phyloP scores from a whole-genome alignment of 1,140 invertebrate genomes.

The Ceratina australensis region DNA sequence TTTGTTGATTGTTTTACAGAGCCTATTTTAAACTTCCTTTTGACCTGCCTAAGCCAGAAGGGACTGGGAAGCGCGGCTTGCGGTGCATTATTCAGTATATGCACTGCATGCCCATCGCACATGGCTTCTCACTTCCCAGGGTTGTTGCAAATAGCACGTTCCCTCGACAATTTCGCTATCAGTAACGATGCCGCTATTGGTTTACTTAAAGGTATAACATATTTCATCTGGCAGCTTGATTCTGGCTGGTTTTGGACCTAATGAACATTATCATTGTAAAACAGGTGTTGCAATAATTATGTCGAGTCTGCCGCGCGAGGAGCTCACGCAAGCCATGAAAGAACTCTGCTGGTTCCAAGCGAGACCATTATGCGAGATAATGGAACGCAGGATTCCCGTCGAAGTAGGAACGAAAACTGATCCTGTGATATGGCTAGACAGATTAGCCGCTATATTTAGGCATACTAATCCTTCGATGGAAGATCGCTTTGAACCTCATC shows the following conservation, averaged over 20 bases:
- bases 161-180: constrained; percentile 89
- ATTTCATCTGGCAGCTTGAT: neutral
- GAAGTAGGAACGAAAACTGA: constrained; percentile 82
- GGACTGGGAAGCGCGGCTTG: constrained; percentile 89
- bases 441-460: constrained; percentile 93
- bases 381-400: constrained; percentile 77
- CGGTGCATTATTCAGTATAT: constrained; percentile 87
- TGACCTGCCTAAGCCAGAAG: constrained; percentile 86
- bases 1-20: constrained; percentile 80
- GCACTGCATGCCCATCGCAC: constrained; percentile 88
- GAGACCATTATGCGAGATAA: constrained; percentile 83
- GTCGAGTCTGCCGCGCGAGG: constrained; percentile 81
- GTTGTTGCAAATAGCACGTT: constrained; percentile 89
- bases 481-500: constrained; percentile 84
- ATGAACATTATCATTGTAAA: too few relatives aligned
- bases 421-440: constrained; percentile 95
- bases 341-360: constrained; percentile 90
- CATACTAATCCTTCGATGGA: constrained; percentile 85
- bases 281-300: constrained; percentile 84
- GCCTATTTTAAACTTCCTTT: constrained; percentile 89
- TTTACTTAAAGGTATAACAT: constrained; percentile 86
- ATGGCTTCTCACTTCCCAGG: constrained; percentile 90
- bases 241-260: too few relatives aligned
- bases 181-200: constrained; percentile 90
- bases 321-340: constrained; percentile 86